These are phyloP conservation scores for Torymus aiolomorphi DNA, from an alignment of 2,888 invertebrate genomes.

Conservation along the genomic window DNA sequence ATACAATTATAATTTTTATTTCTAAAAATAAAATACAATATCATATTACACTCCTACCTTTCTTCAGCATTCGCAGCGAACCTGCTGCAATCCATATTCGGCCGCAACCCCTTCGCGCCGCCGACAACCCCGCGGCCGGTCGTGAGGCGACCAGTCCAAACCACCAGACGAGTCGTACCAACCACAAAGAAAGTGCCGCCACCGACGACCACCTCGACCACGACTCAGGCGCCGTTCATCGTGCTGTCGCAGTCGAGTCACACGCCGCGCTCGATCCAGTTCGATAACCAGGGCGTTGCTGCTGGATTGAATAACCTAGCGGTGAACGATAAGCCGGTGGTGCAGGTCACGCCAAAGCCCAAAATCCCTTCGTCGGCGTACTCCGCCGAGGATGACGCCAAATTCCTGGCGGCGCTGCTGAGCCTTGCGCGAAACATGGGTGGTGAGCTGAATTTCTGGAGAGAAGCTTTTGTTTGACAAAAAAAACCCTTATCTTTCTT, in stretches of 20 bases:
- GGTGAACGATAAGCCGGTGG: neutral
- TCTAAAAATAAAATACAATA: too few species aligned
- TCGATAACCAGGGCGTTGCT: neutral
- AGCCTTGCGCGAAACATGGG: slow-evolving; percentile 61
- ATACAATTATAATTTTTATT: too few species aligned
- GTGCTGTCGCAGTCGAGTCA: slow-evolving; percentile 18
- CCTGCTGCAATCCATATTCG: slow-evolving; percentile 69
- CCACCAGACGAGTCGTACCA: slow-evolving; percentile 33
- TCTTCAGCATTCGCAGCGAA: slow-evolving; percentile 62
- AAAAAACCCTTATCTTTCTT: too few species aligned
- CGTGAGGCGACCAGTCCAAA: slow-evolving; percentile 41
- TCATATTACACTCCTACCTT: too few species aligned
- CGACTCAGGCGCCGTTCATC: slow-evolving; percentile 43
- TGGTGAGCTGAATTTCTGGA: too few species aligned
- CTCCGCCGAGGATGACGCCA: slow-evolving; percentile 71
- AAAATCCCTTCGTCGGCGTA: slow-evolving; percentile 62
- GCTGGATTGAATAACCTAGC: slow-evolving; percentile 11
- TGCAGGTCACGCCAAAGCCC: slow-evolving; percentile 20
- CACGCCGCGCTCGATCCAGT: slow-evolving; percentile 29
- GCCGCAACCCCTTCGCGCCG: slow-evolving; percentile 65
- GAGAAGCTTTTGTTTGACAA: too few species aligned
- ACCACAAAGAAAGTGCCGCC: slow-evolving; percentile 20
- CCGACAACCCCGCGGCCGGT: slow-evolving; percentile 54
- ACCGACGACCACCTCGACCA: slow-evolving; percentile 55
- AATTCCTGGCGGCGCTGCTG: slow-evolving; percentile 68